These are phyloP conservation scores for Buceros bicornis DNA, from an alignment of 2,797 vertebrate genomes.

Conservation along the genomic window DNA sequence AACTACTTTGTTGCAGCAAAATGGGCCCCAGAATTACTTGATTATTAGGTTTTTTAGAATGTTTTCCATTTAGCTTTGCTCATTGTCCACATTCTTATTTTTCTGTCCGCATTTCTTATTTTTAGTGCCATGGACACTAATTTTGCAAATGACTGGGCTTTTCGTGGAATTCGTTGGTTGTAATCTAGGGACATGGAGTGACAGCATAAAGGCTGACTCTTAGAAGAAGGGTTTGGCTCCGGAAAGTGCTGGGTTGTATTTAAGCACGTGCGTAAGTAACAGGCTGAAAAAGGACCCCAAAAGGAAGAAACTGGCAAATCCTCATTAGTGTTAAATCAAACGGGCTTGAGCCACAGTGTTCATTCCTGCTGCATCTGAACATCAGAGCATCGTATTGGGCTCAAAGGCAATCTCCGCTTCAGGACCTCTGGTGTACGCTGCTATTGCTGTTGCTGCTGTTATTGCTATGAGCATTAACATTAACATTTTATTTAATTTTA, in stretches of 20 bases:
- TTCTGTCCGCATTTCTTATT: background rate
- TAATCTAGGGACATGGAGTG: background rate
- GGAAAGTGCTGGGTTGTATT: background rate
- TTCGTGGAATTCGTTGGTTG: background rate
- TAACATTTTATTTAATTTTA: background rate
- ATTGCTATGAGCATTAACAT: no score
- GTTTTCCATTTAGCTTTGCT: background rate
- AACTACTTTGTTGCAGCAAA: background rate
- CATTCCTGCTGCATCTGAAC: background rate
- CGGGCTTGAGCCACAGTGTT: background rate
- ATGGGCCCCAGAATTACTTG: background rate
- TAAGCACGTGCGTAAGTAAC: background rate
- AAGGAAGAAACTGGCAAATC: background rate
- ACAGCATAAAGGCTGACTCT: background rate
- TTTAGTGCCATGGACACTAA: background rate
- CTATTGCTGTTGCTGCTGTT: background rate
- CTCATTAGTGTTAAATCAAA: background rate
- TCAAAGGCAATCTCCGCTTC: background rate
- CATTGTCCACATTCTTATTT: background rate
- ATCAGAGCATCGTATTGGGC: background rate
- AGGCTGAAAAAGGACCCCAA: background rate
- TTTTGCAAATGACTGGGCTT: background rate
- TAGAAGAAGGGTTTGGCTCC: background rate
- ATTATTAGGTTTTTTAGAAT: background rate
- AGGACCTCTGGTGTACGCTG: background rate